Percentiles rank a stretch among this genome's conserved stretches.
These are phyloP conservation scores for Eospalax fontanierii DNA, from an alignment of 2,797 vertebrate genomes.

Conservation along the genomic window DNA sequence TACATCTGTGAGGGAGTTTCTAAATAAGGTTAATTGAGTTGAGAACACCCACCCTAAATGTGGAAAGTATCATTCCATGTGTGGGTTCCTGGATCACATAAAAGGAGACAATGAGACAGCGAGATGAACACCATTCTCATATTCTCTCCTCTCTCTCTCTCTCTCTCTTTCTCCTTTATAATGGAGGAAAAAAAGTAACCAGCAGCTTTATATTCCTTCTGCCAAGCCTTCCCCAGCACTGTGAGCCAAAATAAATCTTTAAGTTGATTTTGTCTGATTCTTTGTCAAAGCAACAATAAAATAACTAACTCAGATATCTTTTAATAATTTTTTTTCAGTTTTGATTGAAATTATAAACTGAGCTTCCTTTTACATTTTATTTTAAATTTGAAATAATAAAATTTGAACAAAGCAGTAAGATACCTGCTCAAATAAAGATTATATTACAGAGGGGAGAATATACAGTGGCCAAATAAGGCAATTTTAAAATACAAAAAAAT, in stretches of 20 bases:
- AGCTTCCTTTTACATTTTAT: neutral
- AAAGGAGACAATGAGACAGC: neutral
- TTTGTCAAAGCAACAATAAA: neutral
- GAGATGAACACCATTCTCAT: neutral
- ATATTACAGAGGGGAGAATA: no score
- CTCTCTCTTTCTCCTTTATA: neutral
- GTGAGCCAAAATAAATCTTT: neutral
- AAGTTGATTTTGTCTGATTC: neutral
- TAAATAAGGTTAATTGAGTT: neutral
- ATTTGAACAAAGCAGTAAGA: no score
- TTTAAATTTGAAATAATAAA: neutral
- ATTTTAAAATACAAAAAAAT: neutral
- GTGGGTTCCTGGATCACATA: neutral
- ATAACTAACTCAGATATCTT: neutral
- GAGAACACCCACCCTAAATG: neutral
- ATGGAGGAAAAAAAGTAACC: neutral
- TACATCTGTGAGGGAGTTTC: neutral
- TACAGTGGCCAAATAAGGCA: no score
- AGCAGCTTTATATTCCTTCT: neutral
- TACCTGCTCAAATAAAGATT: no score
- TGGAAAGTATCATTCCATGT: neutral
- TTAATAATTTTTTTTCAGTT: slow-evolving; percentile 49
- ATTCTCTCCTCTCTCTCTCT: no score
- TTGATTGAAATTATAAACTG: neutral
- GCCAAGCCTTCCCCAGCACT: neutral